Evolutionary conservation across 1,140 invertebrate species (phyloP).

Genomic region (Conus betulinus): DNA sequence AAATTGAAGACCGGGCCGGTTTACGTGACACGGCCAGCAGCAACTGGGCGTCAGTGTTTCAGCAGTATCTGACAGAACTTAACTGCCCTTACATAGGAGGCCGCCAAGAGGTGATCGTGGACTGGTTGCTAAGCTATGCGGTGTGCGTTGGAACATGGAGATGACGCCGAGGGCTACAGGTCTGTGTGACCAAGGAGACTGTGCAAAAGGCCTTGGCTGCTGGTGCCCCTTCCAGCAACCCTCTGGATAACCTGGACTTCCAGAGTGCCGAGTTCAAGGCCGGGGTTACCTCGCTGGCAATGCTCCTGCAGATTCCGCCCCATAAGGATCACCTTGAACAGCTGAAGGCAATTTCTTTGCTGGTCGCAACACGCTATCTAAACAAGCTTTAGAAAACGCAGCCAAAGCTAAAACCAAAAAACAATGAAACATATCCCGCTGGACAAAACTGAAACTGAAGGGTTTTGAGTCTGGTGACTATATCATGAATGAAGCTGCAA

Average conservation of each 20-base stretch:
- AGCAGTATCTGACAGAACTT: constrained; percentile 86
- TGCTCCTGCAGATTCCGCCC: constrained; percentile 85
- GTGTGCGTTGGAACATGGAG: constrained; percentile 88
- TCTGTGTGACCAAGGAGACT: background rate
- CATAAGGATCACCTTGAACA: constrained; percentile 79
- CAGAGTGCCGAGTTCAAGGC: constrained; percentile 87
- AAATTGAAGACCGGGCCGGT: constrained; percentile 86
- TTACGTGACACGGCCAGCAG: constrained; percentile 82
- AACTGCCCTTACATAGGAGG: constrained; percentile 80
- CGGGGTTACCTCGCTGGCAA: constrained; percentile 86
- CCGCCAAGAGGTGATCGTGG: constrained; percentile 81
- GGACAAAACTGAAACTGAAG: constrained; percentile 81
- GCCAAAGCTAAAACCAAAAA: constrained; percentile 47
- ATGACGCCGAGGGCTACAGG: constrained; percentile 77
- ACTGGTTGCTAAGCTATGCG: constrained; percentile 91
- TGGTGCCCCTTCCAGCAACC: constrained; percentile 4
- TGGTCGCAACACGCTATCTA: constrained; percentile 83
- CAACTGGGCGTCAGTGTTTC: constrained; percentile 85
- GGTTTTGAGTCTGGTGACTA: constrained; percentile 83
- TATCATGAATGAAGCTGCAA: constrained; percentile 85
- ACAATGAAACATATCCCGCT: constrained; percentile 76
- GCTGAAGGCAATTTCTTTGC: constrained; percentile 81
- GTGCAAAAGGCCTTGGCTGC: background rate
- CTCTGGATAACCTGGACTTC: constrained; percentile 71
- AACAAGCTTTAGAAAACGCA: constrained; percentile 82